Percentiles rank a stretch among this genome's conserved stretches.
Evolutionary conservation across 2,113 vertebrate genomes (phyloP).

Genomic region (Hippocampus comes): DNA sequence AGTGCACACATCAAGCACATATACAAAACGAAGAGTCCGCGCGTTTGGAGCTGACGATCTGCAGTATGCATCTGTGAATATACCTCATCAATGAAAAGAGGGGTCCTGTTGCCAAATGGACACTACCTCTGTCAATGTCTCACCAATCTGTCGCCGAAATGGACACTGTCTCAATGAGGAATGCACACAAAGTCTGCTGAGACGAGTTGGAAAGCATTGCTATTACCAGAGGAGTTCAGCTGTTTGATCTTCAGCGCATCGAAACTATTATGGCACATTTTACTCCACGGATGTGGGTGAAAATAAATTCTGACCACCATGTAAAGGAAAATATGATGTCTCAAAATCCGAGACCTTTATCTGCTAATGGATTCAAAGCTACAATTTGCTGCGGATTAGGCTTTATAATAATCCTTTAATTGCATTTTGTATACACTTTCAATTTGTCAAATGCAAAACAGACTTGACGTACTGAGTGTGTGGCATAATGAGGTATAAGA

Average conservation of each 20-base stretch:
- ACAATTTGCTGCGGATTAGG: not conserved
- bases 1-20: conserved; percentile 21
- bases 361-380: not conserved
- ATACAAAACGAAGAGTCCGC: conserved; percentile 2
- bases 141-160: not conserved
- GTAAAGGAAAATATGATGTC: not conserved
- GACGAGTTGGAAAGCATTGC: not conserved
- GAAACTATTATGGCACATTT: not conserved
- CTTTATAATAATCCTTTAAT: not conserved
- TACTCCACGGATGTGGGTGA: not conserved
- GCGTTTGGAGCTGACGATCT: conserved; percentile 9
- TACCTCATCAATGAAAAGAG: conserved; percentile 32
- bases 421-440: not conserved
- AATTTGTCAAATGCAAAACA: not conserved
- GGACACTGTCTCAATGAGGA: not conserved
- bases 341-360: not conserved
- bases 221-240: not conserved
- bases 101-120: conserved; percentile 14
- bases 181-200: not conserved
- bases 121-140: not conserved
- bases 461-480: not conserved
- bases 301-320: not conserved
- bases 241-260: not conserved
- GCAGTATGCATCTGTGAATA: conserved; percentile 18
- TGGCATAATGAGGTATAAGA: not conserved